phyloP scores from a whole-genome alignment of 2,888 invertebrate species.

The Hyposoter didymator region DNA sequence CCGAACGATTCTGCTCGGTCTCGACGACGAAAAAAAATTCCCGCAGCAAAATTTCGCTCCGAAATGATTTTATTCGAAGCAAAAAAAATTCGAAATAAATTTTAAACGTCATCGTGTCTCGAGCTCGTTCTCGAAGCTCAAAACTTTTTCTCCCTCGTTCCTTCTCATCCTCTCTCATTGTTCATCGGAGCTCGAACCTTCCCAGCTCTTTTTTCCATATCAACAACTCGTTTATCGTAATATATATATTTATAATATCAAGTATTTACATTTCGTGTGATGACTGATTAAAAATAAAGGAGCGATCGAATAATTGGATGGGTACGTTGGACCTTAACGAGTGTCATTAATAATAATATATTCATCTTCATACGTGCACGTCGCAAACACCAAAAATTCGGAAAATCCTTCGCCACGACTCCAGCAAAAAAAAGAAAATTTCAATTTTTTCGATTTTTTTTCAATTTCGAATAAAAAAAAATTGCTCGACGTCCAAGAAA shows the following conservation, averaged over 20 bases:
- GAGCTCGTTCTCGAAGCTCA: no score
- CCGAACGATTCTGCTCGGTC: no score
- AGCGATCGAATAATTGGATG: constrained; percentile 68
- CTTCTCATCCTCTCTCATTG: constrained; percentile 36
- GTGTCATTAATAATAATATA: constrained; percentile 23
- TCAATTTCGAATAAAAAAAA: no score
- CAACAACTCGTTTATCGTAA: constrained; percentile 39
- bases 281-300: constrained; percentile 48
- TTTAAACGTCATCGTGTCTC: no score
- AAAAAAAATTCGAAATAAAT: no score
- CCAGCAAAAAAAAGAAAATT: no score
- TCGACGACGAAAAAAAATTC: no score
- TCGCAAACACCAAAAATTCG: constrained; percentile 44
- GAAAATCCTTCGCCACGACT: constrained; percentile 22
- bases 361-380: constrained; percentile 31
- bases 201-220: constrained; percentile 39
- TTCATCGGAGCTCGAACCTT: constrained; percentile 44
- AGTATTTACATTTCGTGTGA: constrained; percentile 55
- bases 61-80: no score
- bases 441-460: no score
- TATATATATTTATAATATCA: constrained; percentile 36
- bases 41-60: no score
- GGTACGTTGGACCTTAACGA: constrained; percentile 40
- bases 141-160: neutral
- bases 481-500: neutral